Percentiles rank a stretch among this genome's conserved stretches.
Evolutionary conservation across 2,888 invertebrate genomes (phyloP).

Genomic region (Lucinisca nassula): DNA sequence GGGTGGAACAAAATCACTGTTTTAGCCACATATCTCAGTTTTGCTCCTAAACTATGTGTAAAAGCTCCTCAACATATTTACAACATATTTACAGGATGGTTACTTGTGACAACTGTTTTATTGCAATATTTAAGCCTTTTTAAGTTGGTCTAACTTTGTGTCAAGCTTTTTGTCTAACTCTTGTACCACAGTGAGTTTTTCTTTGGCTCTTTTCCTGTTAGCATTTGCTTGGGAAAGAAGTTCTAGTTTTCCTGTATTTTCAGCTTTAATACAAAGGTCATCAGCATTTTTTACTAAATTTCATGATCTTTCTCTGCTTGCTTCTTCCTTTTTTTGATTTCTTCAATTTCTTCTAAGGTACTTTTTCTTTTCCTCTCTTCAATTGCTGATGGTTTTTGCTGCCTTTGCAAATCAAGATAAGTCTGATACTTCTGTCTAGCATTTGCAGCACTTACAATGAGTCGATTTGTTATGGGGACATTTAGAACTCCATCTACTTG

Average conservation of each 20-base stretch:
- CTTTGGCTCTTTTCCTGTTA: constrained; percentile 13
- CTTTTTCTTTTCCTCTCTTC: constrained; percentile 2
- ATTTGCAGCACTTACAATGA: constrained; percentile 8
- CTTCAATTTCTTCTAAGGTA: not conserved
- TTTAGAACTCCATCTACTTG: not conserved
- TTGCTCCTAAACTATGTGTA: too few relatives aligned
- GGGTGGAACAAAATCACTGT: too few relatives aligned
- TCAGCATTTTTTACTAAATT: not conserved
- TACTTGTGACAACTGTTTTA: too few relatives aligned
- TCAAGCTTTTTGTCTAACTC: constrained; percentile 12
- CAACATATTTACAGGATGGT: too few relatives aligned
- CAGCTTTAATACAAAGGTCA: constrained; percentile 15
- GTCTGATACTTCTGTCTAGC: constrained; percentile 21
- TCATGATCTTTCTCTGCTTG: constrained; percentile 2
- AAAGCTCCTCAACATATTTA: too few relatives aligned
- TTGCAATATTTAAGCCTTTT: too few relatives aligned
- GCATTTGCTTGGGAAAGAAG: constrained; percentile 14
- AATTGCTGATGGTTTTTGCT: not conserved
- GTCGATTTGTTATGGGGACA: constrained; percentile 17
- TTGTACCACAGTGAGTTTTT: not conserved
- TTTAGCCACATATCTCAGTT: too few relatives aligned
- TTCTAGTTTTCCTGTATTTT: constrained; percentile 20
- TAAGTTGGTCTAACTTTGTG: not conserved
- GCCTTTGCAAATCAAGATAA: constrained; percentile 10
- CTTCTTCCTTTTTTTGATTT: not conserved